Evolutionary conservation across 2,888 invertebrate genomes (phyloP), one percentile per base, ranked within the genome.

Genomic region (Patella pellucida): DNA sequence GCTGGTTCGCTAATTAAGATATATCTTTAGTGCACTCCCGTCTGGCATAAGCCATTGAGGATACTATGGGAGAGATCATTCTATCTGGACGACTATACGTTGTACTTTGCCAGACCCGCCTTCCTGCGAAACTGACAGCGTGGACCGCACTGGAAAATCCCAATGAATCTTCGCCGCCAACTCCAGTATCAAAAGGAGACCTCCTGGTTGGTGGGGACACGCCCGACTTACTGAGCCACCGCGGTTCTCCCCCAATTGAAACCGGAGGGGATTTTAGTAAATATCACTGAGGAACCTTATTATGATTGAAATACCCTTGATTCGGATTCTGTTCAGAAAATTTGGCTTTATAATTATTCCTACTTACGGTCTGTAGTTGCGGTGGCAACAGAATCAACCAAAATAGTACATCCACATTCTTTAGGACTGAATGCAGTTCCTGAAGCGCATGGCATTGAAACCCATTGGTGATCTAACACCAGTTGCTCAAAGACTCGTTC

Each of bases 371-470:
- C 7, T 9, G 41, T 41, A 41, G 0, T 9, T 41, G 7, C 0
- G 1, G 4, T 19, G 19, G 23, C 19, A 12, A 62, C 19, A 12
- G 23, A 12, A 62, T 62, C 62, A 62, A 11, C 23, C 31, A 77
- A 54, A 54, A 75, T 67, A 7, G 83, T 72, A 62, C 86, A 86
- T 11, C 68, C 71, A 72, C 87, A 87, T 68, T 77, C 72, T 52
- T 77, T 76, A 11, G 79, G 76, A 69, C 79, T 84, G 77, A 75
- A 86, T 2, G 76, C 69, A 1, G 85, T 85, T 19, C 86, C 86
- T 11, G 79, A 78, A 0, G 86, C 82, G 80, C 87, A 87, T 16
- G 76, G 72, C 82, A 82, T 81, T 9, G 74, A 71, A 3, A 82
- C 73, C 83, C 84, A 81, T n/a, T 85, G 83, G 23, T 74, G 75